Conservation (phyloP, 2,888 invertebrate genomes). For the Drosophila tanythrix region DNA sequence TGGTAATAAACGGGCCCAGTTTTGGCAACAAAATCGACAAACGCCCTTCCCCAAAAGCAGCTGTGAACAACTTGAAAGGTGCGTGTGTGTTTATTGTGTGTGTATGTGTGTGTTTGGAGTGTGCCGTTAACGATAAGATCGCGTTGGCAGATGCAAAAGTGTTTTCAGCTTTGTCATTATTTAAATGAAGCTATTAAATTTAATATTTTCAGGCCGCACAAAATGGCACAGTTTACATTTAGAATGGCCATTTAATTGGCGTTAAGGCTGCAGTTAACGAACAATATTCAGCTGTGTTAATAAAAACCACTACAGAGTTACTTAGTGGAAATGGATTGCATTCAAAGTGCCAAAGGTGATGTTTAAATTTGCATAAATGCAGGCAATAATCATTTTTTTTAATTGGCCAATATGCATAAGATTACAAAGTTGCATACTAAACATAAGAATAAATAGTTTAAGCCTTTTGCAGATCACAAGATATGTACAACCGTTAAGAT, state of each 20-base stretch:
- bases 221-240: conserved; percentile 7
- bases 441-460: background rate
- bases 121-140: conserved; percentile 11
- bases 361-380: background rate
- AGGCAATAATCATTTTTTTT: background rate
- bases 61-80: conserved; percentile 50
- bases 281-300: background rate
- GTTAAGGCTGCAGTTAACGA: conserved; percentile 7
- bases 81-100: conserved; percentile 1
- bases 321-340: background rate
- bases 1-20: conserved; percentile 65
- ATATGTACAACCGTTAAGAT: background rate
- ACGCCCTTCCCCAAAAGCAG: conserved; percentile 61
- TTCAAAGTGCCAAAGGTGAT: background rate
- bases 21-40: conserved; percentile 35
- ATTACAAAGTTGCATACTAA: background rate
- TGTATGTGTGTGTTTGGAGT: conserved; percentile 15
- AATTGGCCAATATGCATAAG: background rate
- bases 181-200: conserved; percentile 40
- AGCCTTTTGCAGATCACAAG: background rate
- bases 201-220: conserved; percentile 9
- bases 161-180: conserved; percentile 46
- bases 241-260: conserved; percentile 16
- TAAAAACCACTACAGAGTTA: background rate
- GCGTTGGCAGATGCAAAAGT: conserved; percentile 55